phyloP scores from a whole-genome alignment of 2,797 vertebrate species.

The Sebastes nivosus region DNA sequence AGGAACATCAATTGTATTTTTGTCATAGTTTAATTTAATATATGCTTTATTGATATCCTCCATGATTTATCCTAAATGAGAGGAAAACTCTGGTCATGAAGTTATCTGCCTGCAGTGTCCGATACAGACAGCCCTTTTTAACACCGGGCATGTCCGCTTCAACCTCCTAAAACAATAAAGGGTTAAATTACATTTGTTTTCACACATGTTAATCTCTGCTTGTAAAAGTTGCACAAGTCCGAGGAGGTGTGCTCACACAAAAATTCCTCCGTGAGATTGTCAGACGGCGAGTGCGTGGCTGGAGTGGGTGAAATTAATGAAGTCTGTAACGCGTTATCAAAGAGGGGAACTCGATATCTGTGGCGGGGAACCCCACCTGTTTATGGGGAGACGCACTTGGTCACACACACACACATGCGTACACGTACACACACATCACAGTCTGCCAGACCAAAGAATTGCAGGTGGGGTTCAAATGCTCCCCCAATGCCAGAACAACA shows the following conservation, averaged over 20 bases:
- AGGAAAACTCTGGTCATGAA: neutral
- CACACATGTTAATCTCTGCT: conserved; percentile 79
- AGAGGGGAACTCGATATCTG: conserved; percentile 80
- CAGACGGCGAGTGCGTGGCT: conserved; percentile 66
- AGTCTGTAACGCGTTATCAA: conserved; percentile 83
- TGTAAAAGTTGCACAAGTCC: conserved; percentile 76
- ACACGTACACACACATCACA: conserved; percentile 25
- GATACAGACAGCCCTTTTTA: conserved; percentile 34
- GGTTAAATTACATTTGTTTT: conserved; percentile 79
- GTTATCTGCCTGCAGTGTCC: neutral
- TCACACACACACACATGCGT: conserved; percentile 14
- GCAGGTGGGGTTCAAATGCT: conserved; percentile 83
- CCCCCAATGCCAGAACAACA: conserved; percentile 77
- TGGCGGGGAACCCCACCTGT: conserved; percentile 80
- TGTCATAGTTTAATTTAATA: neutral
- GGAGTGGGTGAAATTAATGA: conserved; percentile 78
- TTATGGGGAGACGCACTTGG: conserved; percentile 65
- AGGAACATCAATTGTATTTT: neutral
- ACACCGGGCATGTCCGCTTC: conserved; percentile 39
- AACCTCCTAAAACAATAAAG: conserved; percentile 70
- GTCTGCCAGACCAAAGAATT: conserved; percentile 68
- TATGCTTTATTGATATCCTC: neutral
- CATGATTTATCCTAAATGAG: neutral
- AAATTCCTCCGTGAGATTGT: conserved; percentile 75
- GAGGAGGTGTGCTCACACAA: conserved; percentile 70